These are phyloP conservation scores for Mesocricetus auratus DNA, from an alignment of 2,113 vertebrate genomes.

Conservation along the genomic window DNA sequence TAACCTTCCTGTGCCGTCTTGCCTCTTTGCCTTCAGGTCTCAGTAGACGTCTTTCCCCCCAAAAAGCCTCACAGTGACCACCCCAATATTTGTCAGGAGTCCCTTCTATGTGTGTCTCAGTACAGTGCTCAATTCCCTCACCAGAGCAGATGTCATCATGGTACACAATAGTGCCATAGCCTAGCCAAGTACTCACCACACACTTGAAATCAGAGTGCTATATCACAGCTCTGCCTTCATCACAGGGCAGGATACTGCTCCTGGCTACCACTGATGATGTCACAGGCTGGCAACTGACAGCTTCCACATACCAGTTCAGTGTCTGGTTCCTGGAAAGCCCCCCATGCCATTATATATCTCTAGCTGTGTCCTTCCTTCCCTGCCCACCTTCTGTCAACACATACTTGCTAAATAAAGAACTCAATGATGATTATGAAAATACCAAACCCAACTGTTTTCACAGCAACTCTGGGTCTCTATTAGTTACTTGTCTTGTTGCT, in stretches of 20 bases:
- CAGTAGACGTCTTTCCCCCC: background rate
- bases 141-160: background rate
- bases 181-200: background rate
- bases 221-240: background rate
- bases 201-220: background rate
- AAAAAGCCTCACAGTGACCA: background rate
- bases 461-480: background rate
- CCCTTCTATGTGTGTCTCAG: background rate
- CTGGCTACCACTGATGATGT: background rate
- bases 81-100: background rate
- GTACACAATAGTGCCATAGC: background rate
- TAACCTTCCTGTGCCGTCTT: background rate
- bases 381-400: background rate
- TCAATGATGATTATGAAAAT: constrained; percentile 21
- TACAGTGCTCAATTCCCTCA: background rate
- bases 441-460: constrained; percentile 27
- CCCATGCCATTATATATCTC: background rate
- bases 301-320: background rate
- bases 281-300: background rate
- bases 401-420: background rate
- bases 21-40: background rate
- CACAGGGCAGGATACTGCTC: background rate
- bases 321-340: background rate
- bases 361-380: background rate
- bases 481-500: background rate